Base-by-base conservation (phyloP, 1,140 invertebrate species). In the Bactericera cockerelli region DNA sequence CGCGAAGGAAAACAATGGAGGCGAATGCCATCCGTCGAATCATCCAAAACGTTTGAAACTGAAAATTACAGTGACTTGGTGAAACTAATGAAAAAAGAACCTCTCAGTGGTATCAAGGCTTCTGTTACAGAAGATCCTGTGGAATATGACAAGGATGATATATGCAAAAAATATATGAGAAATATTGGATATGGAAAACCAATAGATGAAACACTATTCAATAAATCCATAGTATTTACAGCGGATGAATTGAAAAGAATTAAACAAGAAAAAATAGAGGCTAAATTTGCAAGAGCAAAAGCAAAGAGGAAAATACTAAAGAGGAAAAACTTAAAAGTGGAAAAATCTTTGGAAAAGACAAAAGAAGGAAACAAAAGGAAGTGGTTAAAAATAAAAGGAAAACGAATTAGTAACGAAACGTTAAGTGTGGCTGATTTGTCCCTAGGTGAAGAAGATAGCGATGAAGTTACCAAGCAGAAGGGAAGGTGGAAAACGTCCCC, bases 141-240 rank as follows among this genome's bases (percentile, higher is more conserved):
- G 22, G 42, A 49, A 22, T 49, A 49, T 49, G 42, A 49, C n/a
- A 49, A 49, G 22, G 42, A 49, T 22, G 42, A 49, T 49, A 3
- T 49, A 22, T 49, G 42, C 42, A 49, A 49, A 16, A 49, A 49
- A 49, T 49, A 49, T n/a, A 49, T 49, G 42, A 49, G 42, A 49
- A 49, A 49, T 49, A 49, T 49, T 49, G 42, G 42, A 4, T 49
- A 49, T n/a, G 42, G 42, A 6, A 49, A n/a, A 8, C 42, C 42
- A 49, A 49, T 49, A 22, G 42, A 49, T 49, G n/a, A 16, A 6
- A n/a, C 4, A 10, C 22, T n/a, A 3, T 49, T 6, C 42, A 49
- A 49, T n/a, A 49, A 22, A 49, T 49, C 42, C 8, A 49, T 49
- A 4, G 42, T 49, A 16, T 16, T 49, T n/a, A 49, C 42, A 16